Percentiles rank a stretch among this genome's conserved stretches.
Conservation (phyloP, 2,113 vertebrate genomes). For the Chloropsis hardwickii region DNA sequence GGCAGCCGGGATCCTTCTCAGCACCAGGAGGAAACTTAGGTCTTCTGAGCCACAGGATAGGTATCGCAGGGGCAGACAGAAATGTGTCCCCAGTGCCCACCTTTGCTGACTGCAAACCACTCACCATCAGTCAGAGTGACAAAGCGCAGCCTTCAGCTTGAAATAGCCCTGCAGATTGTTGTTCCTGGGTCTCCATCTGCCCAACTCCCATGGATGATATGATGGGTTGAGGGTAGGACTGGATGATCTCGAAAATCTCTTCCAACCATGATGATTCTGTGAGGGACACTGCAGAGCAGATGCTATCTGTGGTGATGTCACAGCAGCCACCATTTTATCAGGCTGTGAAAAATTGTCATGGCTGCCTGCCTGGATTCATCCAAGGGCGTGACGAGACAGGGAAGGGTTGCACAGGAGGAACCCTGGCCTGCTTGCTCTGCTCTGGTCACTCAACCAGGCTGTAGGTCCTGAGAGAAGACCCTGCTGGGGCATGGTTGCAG, state of each 20-base stretch:
- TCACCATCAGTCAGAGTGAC: accelerated
- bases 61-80: accelerated
- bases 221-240: background rate
- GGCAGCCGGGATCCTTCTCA: no score
- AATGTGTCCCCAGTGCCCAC: background rate
- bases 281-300: background rate
- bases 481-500: background rate
- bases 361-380: background rate
- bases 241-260: background rate
- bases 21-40: background rate
- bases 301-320: background rate
- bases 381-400: background rate
- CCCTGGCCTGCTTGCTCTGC: accelerated
- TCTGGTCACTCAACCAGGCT: background rate
- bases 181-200: background rate
- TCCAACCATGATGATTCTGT: background rate
- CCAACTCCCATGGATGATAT: background rate
- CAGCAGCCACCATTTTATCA: background rate
- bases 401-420: background rate
- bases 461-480: background rate
- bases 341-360: background rate
- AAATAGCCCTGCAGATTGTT: accelerated
- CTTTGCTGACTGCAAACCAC: background rate
- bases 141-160: background rate
- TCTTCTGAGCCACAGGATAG: accelerated